phyloP scores from a whole-genome alignment of 2,888 invertebrate species.

The Lepetodrilus schrolli region DNA sequence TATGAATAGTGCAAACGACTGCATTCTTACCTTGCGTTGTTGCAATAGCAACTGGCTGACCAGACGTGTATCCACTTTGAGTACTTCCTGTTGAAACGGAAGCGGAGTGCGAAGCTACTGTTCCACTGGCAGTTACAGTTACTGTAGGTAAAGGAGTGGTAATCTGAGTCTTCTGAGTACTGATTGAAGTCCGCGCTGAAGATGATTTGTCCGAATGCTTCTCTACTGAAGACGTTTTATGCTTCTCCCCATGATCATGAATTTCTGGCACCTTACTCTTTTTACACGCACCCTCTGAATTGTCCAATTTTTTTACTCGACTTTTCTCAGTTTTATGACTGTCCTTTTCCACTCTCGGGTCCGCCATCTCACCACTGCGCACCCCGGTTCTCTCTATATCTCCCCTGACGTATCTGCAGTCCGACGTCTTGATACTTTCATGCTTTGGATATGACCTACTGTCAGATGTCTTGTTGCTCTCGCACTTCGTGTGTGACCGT shows the following conservation, averaged over 20 bases:
- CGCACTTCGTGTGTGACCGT: conserved; percentile 26
- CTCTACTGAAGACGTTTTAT: neutral
- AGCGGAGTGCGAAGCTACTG: conserved; percentile 32
- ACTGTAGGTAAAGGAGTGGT: conserved; percentile 45
- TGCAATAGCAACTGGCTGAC: conserved; percentile 31
- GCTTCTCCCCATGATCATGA: neutral
- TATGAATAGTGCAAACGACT: neutral
- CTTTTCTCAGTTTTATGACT: conserved; percentile 2
- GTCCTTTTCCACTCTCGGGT: neutral
- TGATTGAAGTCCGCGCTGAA: neutral
- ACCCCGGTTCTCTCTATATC: conserved; percentile 8
- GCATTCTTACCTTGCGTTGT: conserved; percentile 29
- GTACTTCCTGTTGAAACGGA: conserved; percentile 33
- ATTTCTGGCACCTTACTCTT: neutral
- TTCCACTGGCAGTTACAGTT: conserved; percentile 42
- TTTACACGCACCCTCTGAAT: neutral
- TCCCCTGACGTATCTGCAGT: neutral
- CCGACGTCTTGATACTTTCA: neutral
- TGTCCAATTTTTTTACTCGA: neutral
- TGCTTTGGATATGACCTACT: conserved; percentile 26
- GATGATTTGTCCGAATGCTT: neutral
- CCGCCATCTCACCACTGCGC: neutral
- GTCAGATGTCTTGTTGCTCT: neutral
- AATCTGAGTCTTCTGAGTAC: conserved; percentile 39
- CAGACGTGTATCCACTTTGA: conserved; percentile 34